A percentile compares a stretch with the other conserved stretches of the same genome.
Evolutionary conservation across 2,113 vertebrate genomes (phyloP).

Genomic region (Grantiella picta): DNA sequence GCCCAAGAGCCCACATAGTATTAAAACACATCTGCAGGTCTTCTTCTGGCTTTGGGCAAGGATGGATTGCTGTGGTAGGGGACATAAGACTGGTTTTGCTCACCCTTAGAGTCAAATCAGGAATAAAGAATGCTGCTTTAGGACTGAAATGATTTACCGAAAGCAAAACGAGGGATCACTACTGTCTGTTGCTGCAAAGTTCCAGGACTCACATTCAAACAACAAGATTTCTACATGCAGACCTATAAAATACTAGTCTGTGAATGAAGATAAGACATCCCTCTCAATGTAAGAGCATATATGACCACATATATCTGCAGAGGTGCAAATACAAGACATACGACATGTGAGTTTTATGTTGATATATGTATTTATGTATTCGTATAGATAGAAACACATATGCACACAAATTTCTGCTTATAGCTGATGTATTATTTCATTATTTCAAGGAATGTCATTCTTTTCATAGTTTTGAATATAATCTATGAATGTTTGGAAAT

Average conservation of each 20-base stretch:
- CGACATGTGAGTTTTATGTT: not conserved
- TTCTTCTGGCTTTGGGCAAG: not conserved
- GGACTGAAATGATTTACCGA: not conserved
- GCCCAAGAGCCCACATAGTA: not conserved
- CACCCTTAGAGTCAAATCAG: not conserved
- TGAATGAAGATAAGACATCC: not conserved
- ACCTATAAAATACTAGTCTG: not conserved
- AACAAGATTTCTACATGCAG: not conserved
- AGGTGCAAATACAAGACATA: not conserved
- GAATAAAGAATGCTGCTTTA: not conserved
- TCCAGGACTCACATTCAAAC: not conserved
- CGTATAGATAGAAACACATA: not conserved
- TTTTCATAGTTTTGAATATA: not conserved
- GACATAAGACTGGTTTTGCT: rapidly evolving
- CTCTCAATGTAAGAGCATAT: not conserved
- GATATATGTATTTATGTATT: not conserved
- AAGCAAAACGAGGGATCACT: not conserved
- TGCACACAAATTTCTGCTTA: not conserved
- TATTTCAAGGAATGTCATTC: not conserved
- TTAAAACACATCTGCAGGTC: not conserved
- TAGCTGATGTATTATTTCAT: not conserved
- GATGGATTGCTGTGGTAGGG: not conserved
- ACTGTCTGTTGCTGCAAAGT: not conserved
- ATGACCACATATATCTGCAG: not conserved
- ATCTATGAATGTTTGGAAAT: not conserved